Base-by-base conservation (phyloP, 1,140 invertebrate genomes). In the Propsilocerus akamusi region DNA sequence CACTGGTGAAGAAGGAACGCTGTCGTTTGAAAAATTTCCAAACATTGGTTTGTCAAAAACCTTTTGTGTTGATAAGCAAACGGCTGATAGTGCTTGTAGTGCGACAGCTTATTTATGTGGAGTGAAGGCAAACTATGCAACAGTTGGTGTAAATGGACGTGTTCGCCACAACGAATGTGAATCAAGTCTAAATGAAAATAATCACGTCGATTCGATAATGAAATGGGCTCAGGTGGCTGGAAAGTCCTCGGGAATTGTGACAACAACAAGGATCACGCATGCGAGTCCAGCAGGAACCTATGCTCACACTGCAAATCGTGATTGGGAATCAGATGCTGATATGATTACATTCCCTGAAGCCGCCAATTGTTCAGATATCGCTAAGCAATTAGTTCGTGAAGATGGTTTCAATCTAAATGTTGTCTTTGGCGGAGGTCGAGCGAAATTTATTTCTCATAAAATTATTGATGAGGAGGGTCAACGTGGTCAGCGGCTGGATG, bases 1-100 rank as follows among this genome's bases (percentile, higher is more conserved):
- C 2, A 54, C 64, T 6, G 83, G 76, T 5, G 83, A 88, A 64
- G 80, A 86, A 54, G 62, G 65, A 26, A 59, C 74, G 32, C 64
- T 89, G 22, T 72, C 74, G 17, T 88, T 85, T 58, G 86, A 90
- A 57, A 72, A 78, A 51, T 89, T 89, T 57, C 85, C 84, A 4
- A 68, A 78, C 49, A 70, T 73, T 3, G 84, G 76, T 12, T 62
- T 89, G 3, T 73, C 79, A 0, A 86, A 86, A 82, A 91, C 87
- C 0, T 92, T 91, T 62, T 86, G 80, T 59, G 72, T 86, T 12
- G 79, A 91, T 62, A 73, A 72, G 23, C 84, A 88, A 71, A 78
- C 81, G 0, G 74, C 88, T 0, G 89, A 93, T 63, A 86, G 82
- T 0, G 86, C 86, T 0, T 75, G 70, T 10, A 79, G 80, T 0